phyloP scores from a whole-genome alignment of 2,113 vertebrate species.

The Beaufortia kweichowensis region DNA sequence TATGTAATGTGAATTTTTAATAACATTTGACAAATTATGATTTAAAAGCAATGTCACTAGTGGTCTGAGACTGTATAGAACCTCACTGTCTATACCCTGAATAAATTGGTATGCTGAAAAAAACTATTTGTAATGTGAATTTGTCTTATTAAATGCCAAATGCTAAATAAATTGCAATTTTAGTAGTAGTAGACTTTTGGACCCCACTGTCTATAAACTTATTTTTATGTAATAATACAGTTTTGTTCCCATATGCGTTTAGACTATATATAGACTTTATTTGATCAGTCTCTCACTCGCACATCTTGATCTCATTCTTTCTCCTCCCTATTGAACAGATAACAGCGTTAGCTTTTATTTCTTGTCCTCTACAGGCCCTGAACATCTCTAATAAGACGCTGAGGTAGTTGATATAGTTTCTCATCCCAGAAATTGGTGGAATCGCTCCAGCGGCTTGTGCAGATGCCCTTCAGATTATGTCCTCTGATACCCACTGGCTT shows the following conservation, averaged over 20 bases:
- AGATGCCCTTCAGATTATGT: slow-evolving; percentile 34
- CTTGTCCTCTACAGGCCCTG: neutral
- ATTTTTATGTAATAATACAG: neutral
- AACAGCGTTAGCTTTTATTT: neutral
- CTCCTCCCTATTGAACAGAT: neutral
- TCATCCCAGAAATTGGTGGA: slow-evolving; percentile 33
- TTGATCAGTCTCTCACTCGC: neutral
- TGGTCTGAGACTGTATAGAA: no score
- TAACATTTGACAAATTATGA: no score
- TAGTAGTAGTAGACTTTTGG: no score
- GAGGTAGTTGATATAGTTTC: slow-evolving; percentile 1
- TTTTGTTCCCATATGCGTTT: neutral
- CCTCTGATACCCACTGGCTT: slow-evolving; percentile 18
- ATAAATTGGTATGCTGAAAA: no score
- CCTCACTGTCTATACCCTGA: no score
- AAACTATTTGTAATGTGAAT: no score
- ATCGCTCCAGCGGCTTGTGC: neutral
- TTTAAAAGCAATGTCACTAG: no score
- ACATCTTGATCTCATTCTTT: neutral
- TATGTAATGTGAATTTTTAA: no score
- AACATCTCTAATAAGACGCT: slow-evolving; percentile 28
- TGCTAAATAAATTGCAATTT: no score
- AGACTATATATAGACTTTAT: neutral
- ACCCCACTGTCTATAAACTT: no score
- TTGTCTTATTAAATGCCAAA: no score